A percentile compares a stretch with the other conserved stretches of the same genome.
These are phyloP conservation scores for Osedax frankpressi DNA, from an alignment of 2,888 invertebrate genomes.

Conservation along the genomic window DNA sequence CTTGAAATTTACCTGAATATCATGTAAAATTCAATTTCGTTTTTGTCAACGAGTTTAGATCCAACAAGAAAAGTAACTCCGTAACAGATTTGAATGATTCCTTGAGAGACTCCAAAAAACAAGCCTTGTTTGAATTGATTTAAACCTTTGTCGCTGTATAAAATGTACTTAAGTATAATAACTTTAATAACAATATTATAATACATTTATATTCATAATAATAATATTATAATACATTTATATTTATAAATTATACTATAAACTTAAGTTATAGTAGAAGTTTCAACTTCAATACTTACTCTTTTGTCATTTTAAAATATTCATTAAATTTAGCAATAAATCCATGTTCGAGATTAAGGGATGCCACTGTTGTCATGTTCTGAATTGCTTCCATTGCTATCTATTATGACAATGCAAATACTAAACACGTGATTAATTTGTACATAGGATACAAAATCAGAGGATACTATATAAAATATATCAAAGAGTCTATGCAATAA, in stretches of 20 bases:
- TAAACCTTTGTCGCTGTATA: background rate
- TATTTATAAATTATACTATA: no score
- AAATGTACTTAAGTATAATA: background rate
- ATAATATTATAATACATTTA: no score
- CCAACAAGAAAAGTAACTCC: conserved; percentile 50
- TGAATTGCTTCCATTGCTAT: conserved; percentile 46
- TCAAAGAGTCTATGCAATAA: no score
- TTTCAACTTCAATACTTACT: conserved; percentile 15
- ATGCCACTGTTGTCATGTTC: conserved; percentile 47
- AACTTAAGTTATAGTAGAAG: no score
- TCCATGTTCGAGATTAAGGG: conserved; percentile 41
- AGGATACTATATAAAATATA: no score
- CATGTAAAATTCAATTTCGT: conserved; percentile 38
- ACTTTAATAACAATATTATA: no score
- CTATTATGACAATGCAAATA: no score
- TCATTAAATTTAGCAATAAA: conserved; percentile 24
- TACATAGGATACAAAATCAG: no score
- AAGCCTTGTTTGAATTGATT: conserved; percentile 29
- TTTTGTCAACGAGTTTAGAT: conserved; percentile 47
- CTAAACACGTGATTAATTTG: no score
- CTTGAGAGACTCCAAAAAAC: conserved; percentile 47
- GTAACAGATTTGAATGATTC: conserved; percentile 51
- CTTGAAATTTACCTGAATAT: conserved; percentile 27
- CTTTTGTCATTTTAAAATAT: conserved; percentile 22
- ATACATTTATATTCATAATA: no score